A percentile compares a stretch with the other conserved stretches of the same genome.
These are phyloP conservation scores for Lathronympha strigana DNA, from an alignment of 2,888 invertebrate species.

Conservation along the genomic window DNA sequence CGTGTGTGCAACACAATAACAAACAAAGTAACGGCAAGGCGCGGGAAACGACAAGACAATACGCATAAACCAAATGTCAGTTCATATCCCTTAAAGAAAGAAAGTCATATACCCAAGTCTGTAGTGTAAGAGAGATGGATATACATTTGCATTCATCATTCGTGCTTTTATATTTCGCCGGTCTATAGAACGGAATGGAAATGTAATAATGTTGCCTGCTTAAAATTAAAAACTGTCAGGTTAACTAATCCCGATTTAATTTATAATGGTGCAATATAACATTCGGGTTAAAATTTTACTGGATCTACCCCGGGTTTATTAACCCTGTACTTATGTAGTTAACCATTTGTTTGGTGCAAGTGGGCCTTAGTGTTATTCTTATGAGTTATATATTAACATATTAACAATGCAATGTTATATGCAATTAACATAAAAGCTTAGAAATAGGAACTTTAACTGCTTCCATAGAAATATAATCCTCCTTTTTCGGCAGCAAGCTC, in stretches of 20 bases:
- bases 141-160: background rate
- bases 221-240: background rate
- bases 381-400: too few relatives aligned
- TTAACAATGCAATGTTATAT: too few relatives aligned
- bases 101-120: background rate
- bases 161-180: background rate
- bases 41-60: background rate
- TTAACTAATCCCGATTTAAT: background rate
- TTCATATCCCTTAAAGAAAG: background rate
- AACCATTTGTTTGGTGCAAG: background rate
- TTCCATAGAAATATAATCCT: too few relatives aligned
- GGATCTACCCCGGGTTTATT: background rate
- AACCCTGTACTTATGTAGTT: background rate
- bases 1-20: background rate
- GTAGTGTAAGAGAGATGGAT: background rate
- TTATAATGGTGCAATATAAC: background rate
- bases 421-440: too few relatives aligned
- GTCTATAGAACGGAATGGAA: conserved; percentile 7
- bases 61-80: background rate
- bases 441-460: too few relatives aligned
- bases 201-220: background rate
- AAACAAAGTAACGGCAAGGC: background rate
- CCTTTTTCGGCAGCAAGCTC: too few relatives aligned
- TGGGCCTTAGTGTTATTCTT: too few relatives aligned
- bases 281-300: background rate